Percentiles rank a stretch among this genome's conserved stretches.
phyloP scores from a whole-genome alignment of 2,113 vertebrate genomes.

The Pimephales promelas region DNA sequence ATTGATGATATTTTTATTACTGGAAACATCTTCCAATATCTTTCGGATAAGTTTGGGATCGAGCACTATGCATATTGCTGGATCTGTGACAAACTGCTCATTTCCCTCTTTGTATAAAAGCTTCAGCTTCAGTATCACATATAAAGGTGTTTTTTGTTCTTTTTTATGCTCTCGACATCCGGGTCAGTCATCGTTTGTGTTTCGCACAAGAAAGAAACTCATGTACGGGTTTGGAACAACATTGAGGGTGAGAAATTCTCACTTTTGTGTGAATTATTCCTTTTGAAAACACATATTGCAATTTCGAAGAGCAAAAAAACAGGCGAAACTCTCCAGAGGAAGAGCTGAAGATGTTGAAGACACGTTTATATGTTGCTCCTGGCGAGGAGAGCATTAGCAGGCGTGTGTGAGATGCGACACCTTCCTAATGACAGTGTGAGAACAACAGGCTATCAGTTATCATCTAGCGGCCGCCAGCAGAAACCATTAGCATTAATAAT shows the following conservation, averaged over 20 bases:
- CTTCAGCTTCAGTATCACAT: background rate
- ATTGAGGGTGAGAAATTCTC: background rate
- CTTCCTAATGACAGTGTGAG: conserved; percentile 13
- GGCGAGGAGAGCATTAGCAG: background rate
- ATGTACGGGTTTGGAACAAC: background rate
- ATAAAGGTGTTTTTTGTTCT: background rate
- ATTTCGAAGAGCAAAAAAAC: background rate
- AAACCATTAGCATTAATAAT: conserved; percentile 46
- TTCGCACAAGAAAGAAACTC: background rate
- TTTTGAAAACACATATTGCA: background rate
- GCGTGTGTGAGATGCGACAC: background rate
- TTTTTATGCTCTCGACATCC: background rate
- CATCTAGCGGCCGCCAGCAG: conserved; percentile 3
- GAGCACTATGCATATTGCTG: background rate
- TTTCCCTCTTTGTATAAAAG: background rate
- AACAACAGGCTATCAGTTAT: conserved; percentile 40
- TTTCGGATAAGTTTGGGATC: background rate
- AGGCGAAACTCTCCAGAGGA: conserved; percentile 19
- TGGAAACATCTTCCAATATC: background rate
- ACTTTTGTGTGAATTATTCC: background rate
- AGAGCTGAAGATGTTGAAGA: conserved; percentile 22
- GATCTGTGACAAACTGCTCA: background rate
- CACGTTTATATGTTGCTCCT: background rate
- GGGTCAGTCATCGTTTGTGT: background rate
- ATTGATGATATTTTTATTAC: background rate